These are phyloP conservation scores for Gasterosteus nipponicus DNA, from an alignment of 2,113 vertebrate genomes.

Conservation along the genomic window DNA sequence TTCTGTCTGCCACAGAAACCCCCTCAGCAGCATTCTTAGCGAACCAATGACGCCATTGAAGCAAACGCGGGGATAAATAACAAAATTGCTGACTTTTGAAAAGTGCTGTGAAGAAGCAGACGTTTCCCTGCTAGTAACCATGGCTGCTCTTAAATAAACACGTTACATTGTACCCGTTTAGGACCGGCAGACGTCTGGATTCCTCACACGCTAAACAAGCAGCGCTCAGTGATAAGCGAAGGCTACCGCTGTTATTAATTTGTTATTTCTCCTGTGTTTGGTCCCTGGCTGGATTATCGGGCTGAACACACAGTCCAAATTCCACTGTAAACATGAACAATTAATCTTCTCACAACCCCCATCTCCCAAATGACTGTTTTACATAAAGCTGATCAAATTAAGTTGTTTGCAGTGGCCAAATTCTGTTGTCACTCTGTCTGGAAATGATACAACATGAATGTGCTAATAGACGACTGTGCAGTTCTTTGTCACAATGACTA, in stretches of 20 bases:
- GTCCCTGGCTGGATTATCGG: conserved; percentile 77
- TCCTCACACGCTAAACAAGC: conserved; percentile 61
- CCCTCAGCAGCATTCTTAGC: conserved; percentile 81
- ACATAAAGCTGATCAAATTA: conserved; percentile 84
- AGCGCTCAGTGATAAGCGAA: conserved; percentile 72
- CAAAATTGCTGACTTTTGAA: conserved; percentile 33
- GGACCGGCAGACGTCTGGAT: conserved; percentile 50
- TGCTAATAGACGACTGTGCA: conserved; percentile 19
- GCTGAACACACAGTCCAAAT: conserved; percentile 81
- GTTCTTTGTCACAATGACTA: conserved; percentile 58
- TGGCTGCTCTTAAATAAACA: conserved; percentile 61
- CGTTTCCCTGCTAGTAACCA: conserved; percentile 31
- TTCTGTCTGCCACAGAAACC: conserved; percentile 92
- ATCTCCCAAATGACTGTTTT: conserved; percentile 68
- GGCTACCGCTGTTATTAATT: conserved; percentile 76
- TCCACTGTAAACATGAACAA: conserved; percentile 84
- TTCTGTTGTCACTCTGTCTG: conserved; percentile 72
- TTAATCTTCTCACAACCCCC: conserved; percentile 70
- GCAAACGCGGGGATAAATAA: conserved; percentile 31
- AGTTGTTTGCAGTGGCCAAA: conserved; percentile 76
- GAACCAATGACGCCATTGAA: conserved; percentile 80
- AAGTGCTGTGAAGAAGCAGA: conserved; percentile 22
- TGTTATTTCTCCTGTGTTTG: conserved; percentile 76
- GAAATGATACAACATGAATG: conserved; percentile 54
- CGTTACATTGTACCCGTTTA: conserved; percentile 39